A percentile compares a stretch with the other conserved stretches of the same genome.
Conservation (phyloP, 1,140 invertebrate species). For the Potamilus streckersoni region DNA sequence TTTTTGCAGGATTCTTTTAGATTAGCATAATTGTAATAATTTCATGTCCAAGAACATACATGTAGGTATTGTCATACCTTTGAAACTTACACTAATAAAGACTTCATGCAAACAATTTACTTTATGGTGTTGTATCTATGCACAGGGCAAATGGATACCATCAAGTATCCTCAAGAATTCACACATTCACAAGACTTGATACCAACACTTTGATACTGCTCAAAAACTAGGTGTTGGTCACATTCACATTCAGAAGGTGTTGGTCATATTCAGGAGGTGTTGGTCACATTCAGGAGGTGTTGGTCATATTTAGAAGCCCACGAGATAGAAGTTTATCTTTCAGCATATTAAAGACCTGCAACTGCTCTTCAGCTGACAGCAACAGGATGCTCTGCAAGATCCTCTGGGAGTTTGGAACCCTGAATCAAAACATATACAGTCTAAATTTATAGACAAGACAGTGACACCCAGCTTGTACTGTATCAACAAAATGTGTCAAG, state of each 20-base stretch:
- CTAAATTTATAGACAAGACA: background rate
- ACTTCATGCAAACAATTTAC: no score
- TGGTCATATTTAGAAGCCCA: constrained; percentile 43
- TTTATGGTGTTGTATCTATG: no score
- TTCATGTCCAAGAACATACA: no score
- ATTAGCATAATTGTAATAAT: no score
- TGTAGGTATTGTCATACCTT: no score
- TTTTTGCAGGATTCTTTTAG: no score
- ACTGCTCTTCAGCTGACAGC: constrained; percentile 56
- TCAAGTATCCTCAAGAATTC: no score
- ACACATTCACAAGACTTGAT: no score
- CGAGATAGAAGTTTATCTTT: constrained; percentile 46
- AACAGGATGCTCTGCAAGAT: constrained; percentile 58
- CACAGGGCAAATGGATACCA: no score
- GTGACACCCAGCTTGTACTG: background rate
- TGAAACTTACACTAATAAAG: no score
- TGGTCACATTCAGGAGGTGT: background rate
- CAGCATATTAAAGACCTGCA: constrained; percentile 52
- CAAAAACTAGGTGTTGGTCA: no score
- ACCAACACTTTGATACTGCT: no score
- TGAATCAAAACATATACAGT: constrained; percentile 35
- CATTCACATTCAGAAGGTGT: background rate
- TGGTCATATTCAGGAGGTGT: background rate
- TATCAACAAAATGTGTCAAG: background rate
- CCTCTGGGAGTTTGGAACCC: constrained; percentile 56